Evolutionary conservation across 2,888 invertebrate genomes (phyloP), one percentile per base, ranked within the genome.

Genomic region (Xestia rhomboidea): DNA sequence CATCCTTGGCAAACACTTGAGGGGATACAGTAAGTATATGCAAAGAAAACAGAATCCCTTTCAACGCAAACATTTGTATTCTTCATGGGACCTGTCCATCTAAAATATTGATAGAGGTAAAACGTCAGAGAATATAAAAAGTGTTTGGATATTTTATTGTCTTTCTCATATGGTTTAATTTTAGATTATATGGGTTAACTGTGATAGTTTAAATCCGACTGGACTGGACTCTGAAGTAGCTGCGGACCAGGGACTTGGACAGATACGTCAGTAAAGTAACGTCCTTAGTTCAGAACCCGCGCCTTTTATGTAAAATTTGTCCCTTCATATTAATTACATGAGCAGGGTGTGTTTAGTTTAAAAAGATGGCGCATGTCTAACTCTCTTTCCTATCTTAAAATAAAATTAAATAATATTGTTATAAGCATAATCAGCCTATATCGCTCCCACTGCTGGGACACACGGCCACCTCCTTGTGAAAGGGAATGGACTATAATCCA

Each of bases 11-110:
- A 73, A 81, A 73, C 80, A 73, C 84, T 68, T 24, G 57, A 72
- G 8, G 18, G n/a, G 38, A 41, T 38, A 68, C 51, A 67, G 38
- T 27, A 41, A 70, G 69, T 77, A 68, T 84, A 80, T 44, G 57
- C 72, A 83, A 83, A 72, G 72, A 71, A 84, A 84, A 84, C 75
- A 71, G 57, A 74, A 84, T 81, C 81, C 84, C 54, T 80, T 60
- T 73, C 73, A 3, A 41, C 13, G 68, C 30, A 74, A 84, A 82
- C 71, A 84, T 82, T 82, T 73, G 67, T 41, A 51, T 21, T 51
- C 30, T 80, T 67, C 49, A 73, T 78, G 38, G 64, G 57, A 69
- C 15, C 74, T 79, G 69, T 77, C 78, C 30, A 60, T 34, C 30
- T 18, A 13, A 46, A 60, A 71, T 72, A 68, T 68, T 78, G 57